Base-by-base conservation (phyloP, 2,888 invertebrate genomes). In the Heteromyza rotundicornis region DNA sequence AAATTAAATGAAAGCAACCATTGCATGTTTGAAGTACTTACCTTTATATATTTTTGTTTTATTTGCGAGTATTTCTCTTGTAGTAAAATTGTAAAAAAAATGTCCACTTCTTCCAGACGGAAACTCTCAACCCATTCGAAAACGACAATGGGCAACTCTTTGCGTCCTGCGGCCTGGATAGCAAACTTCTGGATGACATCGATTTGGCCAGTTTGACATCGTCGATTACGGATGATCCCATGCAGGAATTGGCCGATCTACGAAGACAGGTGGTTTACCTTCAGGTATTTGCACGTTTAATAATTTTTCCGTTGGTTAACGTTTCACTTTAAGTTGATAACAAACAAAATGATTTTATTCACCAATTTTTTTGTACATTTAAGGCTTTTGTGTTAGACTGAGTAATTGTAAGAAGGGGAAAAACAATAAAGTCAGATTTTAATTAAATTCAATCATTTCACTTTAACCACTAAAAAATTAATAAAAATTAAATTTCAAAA, bases 51-150 rank as follows among this genome's bases (percentile, higher is more conserved):
- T 49, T 57, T 60, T 71, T 72, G 70, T 66, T 74, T 74, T 78
- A 78, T 78, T 77, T 78, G 12, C 5, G 32, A 32, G 12, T 8
- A 8, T 32, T 32, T n/a, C n/a, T n/a, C n/a, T n/a, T n/a, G n/a
- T 32, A 32, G 32, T 32, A 8, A 12, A 32, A 32, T 32, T 32
- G 32, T 8, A 12, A 32, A 32, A 32, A 32, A 32, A 32, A 32
- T 64, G 27, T 5, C 14, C 32, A 23, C 71, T 62, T 51, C 61
- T 67, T 84, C 10, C 85, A 92, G 92, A 90, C 91, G 81, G 92
- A 92, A 86, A 91, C 92, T 89, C 90, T 91, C 89, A 92, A 92
- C 89, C 92, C 92, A 88, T 92, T 93, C 87, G 89, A 91, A 81
- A 89, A 84, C 67, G 84, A 87, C 84, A 89, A 89, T 86, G 88